Evolutionary conservation across 2,888 invertebrate species (phyloP).

Genomic region (Panopea generosa): DNA sequence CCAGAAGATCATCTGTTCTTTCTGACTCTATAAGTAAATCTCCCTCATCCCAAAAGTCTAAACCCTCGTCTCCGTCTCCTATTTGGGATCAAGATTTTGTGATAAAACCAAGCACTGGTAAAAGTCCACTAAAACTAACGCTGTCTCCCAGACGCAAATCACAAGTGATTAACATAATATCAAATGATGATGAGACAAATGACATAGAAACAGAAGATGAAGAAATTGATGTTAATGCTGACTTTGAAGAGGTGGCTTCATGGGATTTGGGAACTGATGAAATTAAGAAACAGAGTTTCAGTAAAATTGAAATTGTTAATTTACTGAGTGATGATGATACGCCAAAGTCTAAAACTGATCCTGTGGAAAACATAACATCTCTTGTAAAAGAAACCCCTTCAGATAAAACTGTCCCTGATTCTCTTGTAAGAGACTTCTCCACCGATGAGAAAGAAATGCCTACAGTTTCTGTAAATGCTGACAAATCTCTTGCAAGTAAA

Average conservation of each 20-base stretch:
- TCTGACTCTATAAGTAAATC: constrained; percentile 10
- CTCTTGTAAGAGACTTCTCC: no score
- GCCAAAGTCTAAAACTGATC: neutral
- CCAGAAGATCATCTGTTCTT: neutral
- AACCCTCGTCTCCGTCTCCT: constrained; percentile 24
- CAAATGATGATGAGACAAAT: constrained; percentile 26
- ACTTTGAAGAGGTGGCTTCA: constrained; percentile 51
- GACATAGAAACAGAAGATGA: constrained; percentile 56
- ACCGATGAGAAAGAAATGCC: no score
- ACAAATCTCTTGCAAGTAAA: no score
- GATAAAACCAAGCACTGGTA: constrained; percentile 46
- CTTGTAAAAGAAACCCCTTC: no score
- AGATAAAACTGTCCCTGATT: no score
- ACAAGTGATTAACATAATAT: constrained; percentile 16
- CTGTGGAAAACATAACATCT: no score
- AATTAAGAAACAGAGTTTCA: neutral
- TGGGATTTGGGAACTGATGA: constrained; percentile 17
- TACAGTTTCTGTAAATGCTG: no score
- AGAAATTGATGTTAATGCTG: constrained; percentile 21
- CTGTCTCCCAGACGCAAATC: constrained; percentile 58
- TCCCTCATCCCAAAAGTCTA: constrained; percentile 11
- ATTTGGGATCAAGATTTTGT: constrained; percentile 57
- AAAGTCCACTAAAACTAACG: constrained; percentile 56
- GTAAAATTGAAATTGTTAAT: neutral
- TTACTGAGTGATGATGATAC: constrained; percentile 9